A percentile compares a stretch with the other conserved stretches of the same genome.
These are phyloP conservation scores for Pomacea maculata DNA, from an alignment of 1,140 invertebrate genomes.

Conservation along the genomic window DNA sequence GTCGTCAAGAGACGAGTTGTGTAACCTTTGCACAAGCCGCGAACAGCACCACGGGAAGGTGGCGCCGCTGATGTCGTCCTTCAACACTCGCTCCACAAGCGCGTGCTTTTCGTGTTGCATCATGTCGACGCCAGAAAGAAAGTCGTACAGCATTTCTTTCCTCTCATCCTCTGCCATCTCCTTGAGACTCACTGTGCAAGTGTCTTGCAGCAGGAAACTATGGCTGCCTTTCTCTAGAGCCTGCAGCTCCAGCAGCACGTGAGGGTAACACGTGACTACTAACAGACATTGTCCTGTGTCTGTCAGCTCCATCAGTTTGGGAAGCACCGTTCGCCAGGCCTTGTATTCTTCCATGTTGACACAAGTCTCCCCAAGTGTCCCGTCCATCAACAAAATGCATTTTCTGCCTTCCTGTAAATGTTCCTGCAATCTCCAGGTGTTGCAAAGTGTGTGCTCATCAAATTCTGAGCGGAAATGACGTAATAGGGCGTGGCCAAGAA, in stretches of 20 bases:
- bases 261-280: not conserved
- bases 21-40: not conserved
- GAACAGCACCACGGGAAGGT: not conserved
- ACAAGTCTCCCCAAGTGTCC: not conserved
- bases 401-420: not conserved
- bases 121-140: not conserved
- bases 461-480: too few relatives aligned
- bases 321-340: not conserved
- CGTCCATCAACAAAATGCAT: constrained; percentile 1
- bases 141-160: not conserved
- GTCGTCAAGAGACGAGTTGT: not conserved
- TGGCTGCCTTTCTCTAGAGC: not conserved
- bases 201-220: not conserved
- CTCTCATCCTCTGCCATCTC: not conserved
- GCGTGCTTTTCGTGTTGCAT: too few relatives aligned
- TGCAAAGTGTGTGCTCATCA: too few relatives aligned
- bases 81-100: not conserved
- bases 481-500: too few relatives aligned
- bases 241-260: not conserved
- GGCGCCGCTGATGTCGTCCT: not conserved
- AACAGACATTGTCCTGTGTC: not conserved
- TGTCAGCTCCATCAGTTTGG: not conserved
- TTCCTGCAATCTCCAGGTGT: too few relatives aligned
- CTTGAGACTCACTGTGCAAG: not conserved
- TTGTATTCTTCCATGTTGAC: not conserved